Evolutionary conservation across 2,888 invertebrate species (phyloP).

Genomic region (Lasioglossum figueresi): DNA sequence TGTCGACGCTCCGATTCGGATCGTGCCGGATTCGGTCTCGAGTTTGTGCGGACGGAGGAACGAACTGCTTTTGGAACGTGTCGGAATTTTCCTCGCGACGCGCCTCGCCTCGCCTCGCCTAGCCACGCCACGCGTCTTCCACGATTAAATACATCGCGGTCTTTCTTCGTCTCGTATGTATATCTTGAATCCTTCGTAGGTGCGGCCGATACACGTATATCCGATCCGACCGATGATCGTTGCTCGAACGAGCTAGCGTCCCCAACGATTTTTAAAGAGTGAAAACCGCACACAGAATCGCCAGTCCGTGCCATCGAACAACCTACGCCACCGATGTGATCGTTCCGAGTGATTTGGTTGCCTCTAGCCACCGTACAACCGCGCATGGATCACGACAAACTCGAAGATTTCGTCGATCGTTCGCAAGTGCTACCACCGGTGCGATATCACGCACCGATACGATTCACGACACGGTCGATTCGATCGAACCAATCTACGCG

Average conservation of each 20-base stretch:
- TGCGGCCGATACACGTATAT: slow-evolving; percentile 39
- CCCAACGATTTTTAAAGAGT: slow-evolving; percentile 24
- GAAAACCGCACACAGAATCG: slow-evolving; percentile 5
- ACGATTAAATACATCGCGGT: background rate
- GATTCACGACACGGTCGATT: background rate
- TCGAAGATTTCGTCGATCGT: background rate
- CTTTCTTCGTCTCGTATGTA: background rate
- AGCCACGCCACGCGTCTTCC: background rate
- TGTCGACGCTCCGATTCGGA: background rate
- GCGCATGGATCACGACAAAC: slow-evolving; percentile 25
- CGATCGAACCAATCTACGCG: background rate
- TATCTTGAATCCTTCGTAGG: slow-evolving; percentile 49
- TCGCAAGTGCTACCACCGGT: slow-evolving; percentile 28
- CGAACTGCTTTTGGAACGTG: slow-evolving; percentile 31
- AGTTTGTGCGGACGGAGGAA: slow-evolving; percentile 28
- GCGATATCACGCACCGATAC: background rate
- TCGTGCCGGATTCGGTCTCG: background rate
- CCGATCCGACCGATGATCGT: slow-evolving; percentile 2
- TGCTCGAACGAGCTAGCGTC: slow-evolving; percentile 16
- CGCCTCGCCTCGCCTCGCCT: slow-evolving; percentile 45
- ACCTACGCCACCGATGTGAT: slow-evolving; percentile 10
- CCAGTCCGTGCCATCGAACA: background rate
- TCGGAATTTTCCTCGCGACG: slow-evolving; percentile 42
- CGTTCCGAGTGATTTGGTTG: slow-evolving; percentile 3
- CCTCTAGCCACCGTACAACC: background rate